Percentiles rank a stretch among this genome's conserved stretches.
phyloP scores from a whole-genome alignment of 1,140 invertebrate genomes.

The Coenobita brevimanus region DNA sequence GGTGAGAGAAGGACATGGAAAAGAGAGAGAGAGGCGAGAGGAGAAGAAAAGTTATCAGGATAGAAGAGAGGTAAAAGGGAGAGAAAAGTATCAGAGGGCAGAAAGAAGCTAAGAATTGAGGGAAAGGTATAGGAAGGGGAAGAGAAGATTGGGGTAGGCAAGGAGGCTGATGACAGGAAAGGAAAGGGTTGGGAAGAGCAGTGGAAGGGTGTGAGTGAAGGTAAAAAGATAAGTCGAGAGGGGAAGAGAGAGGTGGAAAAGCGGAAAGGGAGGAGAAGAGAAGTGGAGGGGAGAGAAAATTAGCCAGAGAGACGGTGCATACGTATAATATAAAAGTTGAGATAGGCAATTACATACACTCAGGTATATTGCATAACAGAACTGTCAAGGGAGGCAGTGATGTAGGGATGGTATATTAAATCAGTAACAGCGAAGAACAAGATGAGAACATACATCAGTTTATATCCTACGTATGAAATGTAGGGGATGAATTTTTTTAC shows the following conservation, averaged over 20 bases:
- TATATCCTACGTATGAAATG: no score
- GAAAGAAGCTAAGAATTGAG: no score
- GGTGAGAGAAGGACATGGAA: neutral
- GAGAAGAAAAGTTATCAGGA: neutral
- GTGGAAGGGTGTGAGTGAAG: neutral
- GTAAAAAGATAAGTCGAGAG: neutral
- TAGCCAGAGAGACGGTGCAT: no score
- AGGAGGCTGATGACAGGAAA: neutral
- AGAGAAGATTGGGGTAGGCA: neutral
- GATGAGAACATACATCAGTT: no score
- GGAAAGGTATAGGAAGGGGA: neutral
- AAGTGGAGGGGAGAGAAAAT: no score
- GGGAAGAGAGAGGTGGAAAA: neutral
- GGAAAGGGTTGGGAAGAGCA: neutral
- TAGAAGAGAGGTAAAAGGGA: neutral
- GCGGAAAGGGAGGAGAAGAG: neutral
- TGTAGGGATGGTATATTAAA: no score
- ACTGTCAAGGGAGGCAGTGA: no score
- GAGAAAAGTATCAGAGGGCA: neutral
- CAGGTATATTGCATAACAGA: no score
- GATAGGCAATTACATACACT: no score
- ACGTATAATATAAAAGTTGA: no score
- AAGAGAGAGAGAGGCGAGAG: neutral
- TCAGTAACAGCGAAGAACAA: no score
- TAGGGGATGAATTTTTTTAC: no score